Evolutionary conservation across 2,888 invertebrate species (phyloP), one percentile per base, ranked within the genome.

Genomic region (Rhingia campestris): DNA sequence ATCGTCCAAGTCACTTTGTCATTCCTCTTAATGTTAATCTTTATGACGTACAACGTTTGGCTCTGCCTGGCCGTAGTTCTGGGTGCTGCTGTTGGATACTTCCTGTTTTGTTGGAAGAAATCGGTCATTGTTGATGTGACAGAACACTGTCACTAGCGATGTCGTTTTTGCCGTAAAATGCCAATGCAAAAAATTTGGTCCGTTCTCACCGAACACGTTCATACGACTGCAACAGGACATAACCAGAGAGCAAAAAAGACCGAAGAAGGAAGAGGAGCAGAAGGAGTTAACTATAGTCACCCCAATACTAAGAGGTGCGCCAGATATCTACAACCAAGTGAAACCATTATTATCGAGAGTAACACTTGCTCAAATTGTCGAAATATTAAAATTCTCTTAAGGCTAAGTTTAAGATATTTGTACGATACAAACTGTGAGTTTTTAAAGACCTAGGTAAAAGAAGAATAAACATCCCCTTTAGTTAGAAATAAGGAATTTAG

Each of bases 31-130:
- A 98, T 98, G 98, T 92, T 98, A 91, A 96, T 98, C 87, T 98
- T 98, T 91, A 98, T 98, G 98, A 98, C 98, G 0, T 98, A 97
- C 93, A 98, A 98, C 90, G 95, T 95, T 14, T 98, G 97, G 97
- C 93, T 99, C 77, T 98, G 98, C 91, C 90, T 97, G 58, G 97
- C 97, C 0, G 96, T 98, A 0, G 95, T 97, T 0, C 89, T 96
- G 7, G 98, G 98, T 49, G 97, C 97, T 2, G 97, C 96, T 0
- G 93, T 95, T 9, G 98, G 98, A 30, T 98, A 98, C 92, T 98
- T 98, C 92, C 93, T 98, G 49, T 98, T 98, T 90, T 98, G 98
- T 72, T 98, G 98, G 98, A 97, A 97, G 89, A 97, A 98, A 92
- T 96, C 97, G 0, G 96, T 97, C 10, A 95, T 97, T 64, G 97